phyloP scores from a whole-genome alignment of 2,888 invertebrate species.

The Pheosia tremula region DNA sequence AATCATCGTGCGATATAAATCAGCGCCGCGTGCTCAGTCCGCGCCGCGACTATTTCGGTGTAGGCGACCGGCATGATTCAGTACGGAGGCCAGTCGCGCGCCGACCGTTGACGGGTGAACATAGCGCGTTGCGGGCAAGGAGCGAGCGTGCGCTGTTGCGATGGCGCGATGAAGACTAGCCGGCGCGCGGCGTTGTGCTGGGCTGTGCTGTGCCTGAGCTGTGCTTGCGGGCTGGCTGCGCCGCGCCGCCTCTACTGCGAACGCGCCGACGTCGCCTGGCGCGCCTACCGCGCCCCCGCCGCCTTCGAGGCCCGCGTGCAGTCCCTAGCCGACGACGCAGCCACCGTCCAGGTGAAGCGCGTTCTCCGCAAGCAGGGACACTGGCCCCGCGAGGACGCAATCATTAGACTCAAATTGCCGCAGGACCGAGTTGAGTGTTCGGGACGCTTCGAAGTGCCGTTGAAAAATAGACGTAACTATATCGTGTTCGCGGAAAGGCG shows the following conservation, averaged over 20 bases:
- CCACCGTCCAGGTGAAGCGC: conserved; percentile 74
- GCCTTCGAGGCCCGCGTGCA: conserved; percentile 80
- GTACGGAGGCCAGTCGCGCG: conserved; percentile 72
- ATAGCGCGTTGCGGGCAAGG: conserved; percentile 46
- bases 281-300: conserved; percentile 79
- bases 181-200: conserved; percentile 80
- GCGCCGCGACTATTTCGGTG: conserved; percentile 73
- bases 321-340: conserved; percentile 71
- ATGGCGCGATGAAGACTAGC: conserved; percentile 81
- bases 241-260: conserved; percentile 79
- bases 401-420: conserved; percentile 68
- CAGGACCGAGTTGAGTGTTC: conserved; percentile 66
- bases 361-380: conserved; percentile 72
- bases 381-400: conserved; percentile 73
- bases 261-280: conserved; percentile 82
- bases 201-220: conserved; percentile 71
- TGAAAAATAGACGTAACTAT: conserved; percentile 75
- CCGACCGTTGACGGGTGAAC: conserved; percentile 71
- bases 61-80: conserved; percentile 60
- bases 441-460: conserved; percentile 78
- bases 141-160: conserved; percentile 63
- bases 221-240: conserved; percentile 60
- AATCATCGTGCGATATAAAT: conserved; percentile 72
- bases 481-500: conserved; percentile 79
- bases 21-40: conserved; percentile 58